These are phyloP conservation scores for Drosophila incognita DNA, from an alignment of 2,888 invertebrate species.

Conservation along the genomic window DNA sequence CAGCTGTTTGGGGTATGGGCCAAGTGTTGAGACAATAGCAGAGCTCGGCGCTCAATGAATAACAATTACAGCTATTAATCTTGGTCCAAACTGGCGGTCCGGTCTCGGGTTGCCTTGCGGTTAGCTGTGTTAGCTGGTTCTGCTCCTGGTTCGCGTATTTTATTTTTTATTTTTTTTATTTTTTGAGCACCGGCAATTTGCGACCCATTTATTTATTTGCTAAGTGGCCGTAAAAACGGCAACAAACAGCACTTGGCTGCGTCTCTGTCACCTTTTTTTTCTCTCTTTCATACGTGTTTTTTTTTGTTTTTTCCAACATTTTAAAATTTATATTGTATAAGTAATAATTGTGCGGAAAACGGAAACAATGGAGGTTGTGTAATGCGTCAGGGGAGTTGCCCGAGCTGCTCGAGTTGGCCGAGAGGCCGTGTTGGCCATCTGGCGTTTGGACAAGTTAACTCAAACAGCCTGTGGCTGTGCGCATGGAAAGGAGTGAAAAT, in stretches of 20 bases:
- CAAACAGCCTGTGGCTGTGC: slow-evolving; percentile 65
- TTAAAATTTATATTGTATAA: slow-evolving; percentile 78
- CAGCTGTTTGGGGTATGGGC: slow-evolving; percentile 48
- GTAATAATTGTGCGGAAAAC: slow-evolving; percentile 82
- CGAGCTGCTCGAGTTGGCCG: slow-evolving; percentile 25
- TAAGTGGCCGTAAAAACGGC: slow-evolving; percentile 81
- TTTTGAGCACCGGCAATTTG: slow-evolving; percentile 68
- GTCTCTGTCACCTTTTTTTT: slow-evolving; percentile 42
- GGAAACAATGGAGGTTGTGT: slow-evolving; percentile 82
- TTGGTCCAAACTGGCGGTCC: slow-evolving; percentile 60
- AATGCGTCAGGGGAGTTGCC: slow-evolving; percentile 71
- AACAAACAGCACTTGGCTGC: slow-evolving; percentile 47
- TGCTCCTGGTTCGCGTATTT: slow-evolving; percentile 38
- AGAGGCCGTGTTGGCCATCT: slow-evolving; percentile 58
- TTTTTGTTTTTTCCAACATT: slow-evolving; percentile 43
- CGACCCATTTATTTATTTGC: slow-evolving; percentile 80
- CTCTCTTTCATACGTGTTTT: slow-evolving; percentile 23
- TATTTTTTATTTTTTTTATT: not conserved
- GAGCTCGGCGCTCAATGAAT: slow-evolving; percentile 77
- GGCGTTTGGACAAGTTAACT: slow-evolving; percentile 56
- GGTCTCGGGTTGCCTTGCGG: slow-evolving; percentile 56
- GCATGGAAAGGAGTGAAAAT: slow-evolving; percentile 78
- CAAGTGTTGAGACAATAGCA: slow-evolving; percentile 77
- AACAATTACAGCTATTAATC: slow-evolving; percentile 79
- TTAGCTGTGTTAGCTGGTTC: slow-evolving; percentile 43